Base-by-base conservation (phyloP, 1,140 invertebrate genomes). In the Caenorhabditis remanei region DNA sequence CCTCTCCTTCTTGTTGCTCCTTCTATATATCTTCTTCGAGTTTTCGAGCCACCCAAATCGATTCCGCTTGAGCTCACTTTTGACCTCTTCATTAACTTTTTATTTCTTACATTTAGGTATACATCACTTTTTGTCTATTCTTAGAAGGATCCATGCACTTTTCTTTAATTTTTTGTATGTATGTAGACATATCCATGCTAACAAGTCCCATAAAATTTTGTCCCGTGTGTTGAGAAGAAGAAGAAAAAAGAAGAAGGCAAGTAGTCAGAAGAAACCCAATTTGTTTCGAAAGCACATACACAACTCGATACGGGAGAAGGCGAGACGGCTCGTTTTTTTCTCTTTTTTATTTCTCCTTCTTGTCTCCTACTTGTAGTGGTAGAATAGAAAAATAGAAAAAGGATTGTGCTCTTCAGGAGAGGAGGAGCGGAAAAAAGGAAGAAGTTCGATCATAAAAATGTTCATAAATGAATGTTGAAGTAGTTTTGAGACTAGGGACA, bases 391-490 rank as follows among this genome's bases (percentile, higher is more conserved):
- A 40, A 46, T 9, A 71, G n/a, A 16, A 71, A 71, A 71, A 48
- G 46, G 71, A 79, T 79, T 79, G 71, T 40, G 43, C 71, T 79
- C 41, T 40, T 46, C 40, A 79, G 7, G n/a, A 11, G 46, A 79
- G 53, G 24, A 48, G 24, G 32, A 79, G 46, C 50, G 40, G 46
- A 24, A 46, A 50, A 79, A 24, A 48, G 32, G 46, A 50, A 50
- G 46, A 79, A 79, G 71, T 79, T 79, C 71, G 71, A 46, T 32
- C 71, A 79, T 79, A 79, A 50, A 79, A 79, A 79, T 79, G 71
- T 79, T 79, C 71, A 79, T 79, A 79, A 79, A 79, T 79, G 71
- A 79, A 50, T 79, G 43, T 50, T 79, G 46, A 79, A 79, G 46
- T 79, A 63, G 16, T 11, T 79, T n/a, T 79, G 53, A 21, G 24